Evolutionary conservation across 2,797 vertebrate genomes (phyloP).

Genomic region (Sebastes minor): DNA sequence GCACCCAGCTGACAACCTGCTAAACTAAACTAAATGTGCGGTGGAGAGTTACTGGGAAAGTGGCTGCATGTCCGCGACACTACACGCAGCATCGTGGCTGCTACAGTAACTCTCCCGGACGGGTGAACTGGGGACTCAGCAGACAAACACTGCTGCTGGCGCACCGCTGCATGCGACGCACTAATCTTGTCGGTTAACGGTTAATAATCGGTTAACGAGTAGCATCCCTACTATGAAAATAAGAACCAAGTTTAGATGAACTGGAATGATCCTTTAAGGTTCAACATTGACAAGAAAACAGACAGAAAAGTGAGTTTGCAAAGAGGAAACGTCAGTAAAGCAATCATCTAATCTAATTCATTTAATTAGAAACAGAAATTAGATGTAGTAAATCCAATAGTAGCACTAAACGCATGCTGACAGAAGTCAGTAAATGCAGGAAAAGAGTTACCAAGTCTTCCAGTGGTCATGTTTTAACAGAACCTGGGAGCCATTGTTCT

Average conservation of each 20-base stretch:
- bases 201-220: no score
- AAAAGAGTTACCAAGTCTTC: not conserved
- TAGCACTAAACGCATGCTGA: not conserved
- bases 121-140: no score
- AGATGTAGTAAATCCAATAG: not conserved
- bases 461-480: not conserved
- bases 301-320: not conserved
- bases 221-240: not conserved
- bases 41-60: no score
- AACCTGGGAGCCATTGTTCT: constrained; percentile 43
- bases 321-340: not conserved
- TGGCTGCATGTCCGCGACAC: no score
- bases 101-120: no score
- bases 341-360: constrained; percentile 7
- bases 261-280: not conserved
- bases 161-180: no score
- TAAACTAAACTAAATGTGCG: no score
- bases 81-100: no score
- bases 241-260: not conserved
- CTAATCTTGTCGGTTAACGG: no score
- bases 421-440: not conserved
- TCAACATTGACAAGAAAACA: not conserved
- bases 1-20: no score
- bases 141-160: no score
- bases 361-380: constrained; percentile 8